Percentiles rank a stretch among this genome's conserved stretches.
phyloP scores from a whole-genome alignment of 2,797 vertebrate species.

The Gallinago stenura region DNA sequence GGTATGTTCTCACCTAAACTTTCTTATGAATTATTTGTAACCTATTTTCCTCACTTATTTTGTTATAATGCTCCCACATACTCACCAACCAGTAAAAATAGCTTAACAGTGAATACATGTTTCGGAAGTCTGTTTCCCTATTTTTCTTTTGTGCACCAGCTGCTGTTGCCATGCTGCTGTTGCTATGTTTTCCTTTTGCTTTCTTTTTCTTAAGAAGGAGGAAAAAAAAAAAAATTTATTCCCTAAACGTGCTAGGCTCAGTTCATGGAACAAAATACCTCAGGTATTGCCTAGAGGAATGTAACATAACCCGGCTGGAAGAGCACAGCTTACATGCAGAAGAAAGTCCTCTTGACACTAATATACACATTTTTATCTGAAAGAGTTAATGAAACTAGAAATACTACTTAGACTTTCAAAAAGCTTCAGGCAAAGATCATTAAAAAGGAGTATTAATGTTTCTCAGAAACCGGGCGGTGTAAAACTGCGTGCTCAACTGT shows the following conservation, averaged over 20 bases:
- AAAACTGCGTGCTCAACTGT: neutral
- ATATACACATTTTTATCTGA: neutral
- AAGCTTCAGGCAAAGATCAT: neutral
- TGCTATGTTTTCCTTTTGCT: conserved; percentile 69
- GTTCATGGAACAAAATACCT: conserved; percentile 21
- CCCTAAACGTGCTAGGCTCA: conserved; percentile 10
- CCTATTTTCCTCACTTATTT: conserved; percentile 58
- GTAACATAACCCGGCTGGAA: neutral
- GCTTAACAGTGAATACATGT: conserved; percentile 12
- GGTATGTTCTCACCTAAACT: conserved; percentile 8
- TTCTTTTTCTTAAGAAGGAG: conserved; percentile 33
- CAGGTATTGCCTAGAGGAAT: neutral
- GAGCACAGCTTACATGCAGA: neutral
- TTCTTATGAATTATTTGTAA: conserved; percentile 65
- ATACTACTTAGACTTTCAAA: neutral
- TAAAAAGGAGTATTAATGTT: neutral
- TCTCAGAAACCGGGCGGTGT: neutral
- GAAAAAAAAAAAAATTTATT: neutral
- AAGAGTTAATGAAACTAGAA: conserved; percentile 24
- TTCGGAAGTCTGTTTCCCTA: conserved; percentile 63
- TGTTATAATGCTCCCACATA: conserved; percentile 24
- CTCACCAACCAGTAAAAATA: conserved; percentile 55
- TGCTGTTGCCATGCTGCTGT: conserved; percentile 74
- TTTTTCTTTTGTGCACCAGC: conserved; percentile 58
- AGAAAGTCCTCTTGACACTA: neutral